These are phyloP conservation scores for Drosophila arizonae DNA, from an alignment of 1,140 invertebrate species.

Conservation along the genomic window DNA sequence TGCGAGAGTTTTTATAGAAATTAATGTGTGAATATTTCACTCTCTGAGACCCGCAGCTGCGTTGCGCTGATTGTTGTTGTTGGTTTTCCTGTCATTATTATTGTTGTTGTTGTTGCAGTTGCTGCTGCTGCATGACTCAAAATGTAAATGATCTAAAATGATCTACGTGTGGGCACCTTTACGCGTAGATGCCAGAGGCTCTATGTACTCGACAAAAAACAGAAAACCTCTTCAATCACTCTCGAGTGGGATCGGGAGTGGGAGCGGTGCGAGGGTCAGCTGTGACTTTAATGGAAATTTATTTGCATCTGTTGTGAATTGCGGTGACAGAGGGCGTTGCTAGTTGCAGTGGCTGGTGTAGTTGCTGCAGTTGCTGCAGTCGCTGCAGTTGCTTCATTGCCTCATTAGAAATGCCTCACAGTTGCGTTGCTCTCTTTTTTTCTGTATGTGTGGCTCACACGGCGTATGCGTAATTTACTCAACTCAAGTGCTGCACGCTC, in stretches of 20 bases:
- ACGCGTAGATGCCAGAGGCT: neutral
- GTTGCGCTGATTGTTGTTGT: constrained; percentile 7
- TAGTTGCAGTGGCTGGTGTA: constrained; percentile 1
- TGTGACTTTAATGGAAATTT: constrained; percentile 73
- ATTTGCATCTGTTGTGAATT: constrained; percentile 77
- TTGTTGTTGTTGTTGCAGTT: constrained; percentile 14
- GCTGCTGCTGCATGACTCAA: constrained; percentile 38
- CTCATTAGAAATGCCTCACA: constrained; percentile 4
- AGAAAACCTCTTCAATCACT: constrained; percentile 10
- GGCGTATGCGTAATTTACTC: constrained; percentile 66
- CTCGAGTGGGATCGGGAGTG: neutral
- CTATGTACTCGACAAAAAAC: neutral
- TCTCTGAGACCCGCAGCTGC: constrained; percentile 32
- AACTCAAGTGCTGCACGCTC: neutral
- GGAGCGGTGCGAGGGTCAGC: neutral
- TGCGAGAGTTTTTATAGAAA: constrained; percentile 49
- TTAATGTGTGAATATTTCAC: constrained; percentile 60
- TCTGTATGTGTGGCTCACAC: constrained; percentile 30
- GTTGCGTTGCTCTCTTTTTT: constrained; percentile 18
- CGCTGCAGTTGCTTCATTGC: constrained; percentile 16
- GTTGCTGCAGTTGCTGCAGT: constrained; percentile 16
- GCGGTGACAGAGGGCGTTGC: constrained; percentile 72
- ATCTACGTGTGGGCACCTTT: constrained; percentile 34
- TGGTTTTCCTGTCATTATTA: neutral
- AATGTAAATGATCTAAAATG: constrained; percentile 66